Evolutionary conservation across 2,888 invertebrate genomes (phyloP), one percentile per base, ranked within the genome.

Genomic region (Agrochola lychnidis): DNA sequence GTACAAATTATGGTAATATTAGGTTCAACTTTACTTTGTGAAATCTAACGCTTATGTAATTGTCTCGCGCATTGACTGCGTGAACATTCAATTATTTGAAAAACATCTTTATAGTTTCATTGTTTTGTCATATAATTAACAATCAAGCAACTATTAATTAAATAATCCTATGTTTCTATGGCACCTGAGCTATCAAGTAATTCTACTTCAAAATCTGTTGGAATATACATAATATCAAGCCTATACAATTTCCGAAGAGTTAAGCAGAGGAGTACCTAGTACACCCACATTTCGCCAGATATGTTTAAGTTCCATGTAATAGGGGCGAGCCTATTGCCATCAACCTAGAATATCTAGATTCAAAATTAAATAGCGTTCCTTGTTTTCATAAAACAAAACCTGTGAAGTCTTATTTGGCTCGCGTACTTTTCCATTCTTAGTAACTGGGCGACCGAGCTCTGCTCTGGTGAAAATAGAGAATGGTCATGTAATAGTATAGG

Each of bases 41-140:
- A n/a, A 16, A 61, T 16, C 10, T 30, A 42, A 19, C 40, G 30
- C 16, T 40, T 48, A 10, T 25, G 25, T 30, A 42, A 51, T 62
- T n/a, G 4, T 42, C 30, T 68, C 6, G 4, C 22, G 7, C 48
- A 40, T 63, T 42, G n/a, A 42, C 2, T 36, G 45, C n/a, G 25
- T 61, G 40, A 73, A 62, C 30, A 57, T 63, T 73, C 36, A 68
- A 61, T 66, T 36, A 25, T 57, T 61, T 48, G 36, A 56, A 53
- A 25, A n/a, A 66, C 66, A 48, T 66, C 6, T 79, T 53, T 59
- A 59, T 45, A 25, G 36, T 19, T 2, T n/a, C 14, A 79, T 79
- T 78, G 66, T 79, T 61, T 59, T 42, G 36, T 59, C 51, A 59
- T 56, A 22, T 53, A 53, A 68, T 77, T 25, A 68, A 14, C 19